Conservation (phyloP, 2,797 vertebrate genomes). For the Novumbra hubbsi region DNA sequence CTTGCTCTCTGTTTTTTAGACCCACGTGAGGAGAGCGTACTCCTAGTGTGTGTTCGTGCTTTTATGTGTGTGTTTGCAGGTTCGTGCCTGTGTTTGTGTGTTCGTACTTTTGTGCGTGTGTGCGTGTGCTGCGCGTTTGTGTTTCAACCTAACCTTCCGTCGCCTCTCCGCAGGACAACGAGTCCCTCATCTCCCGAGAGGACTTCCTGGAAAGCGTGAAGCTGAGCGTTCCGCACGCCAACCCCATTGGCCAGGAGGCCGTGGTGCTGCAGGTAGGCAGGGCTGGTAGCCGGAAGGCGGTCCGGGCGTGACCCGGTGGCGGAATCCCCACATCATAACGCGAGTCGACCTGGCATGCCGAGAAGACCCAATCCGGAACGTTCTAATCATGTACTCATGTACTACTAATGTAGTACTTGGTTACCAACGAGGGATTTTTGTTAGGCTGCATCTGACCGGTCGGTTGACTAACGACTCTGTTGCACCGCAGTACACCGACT, state of each 20-base stretch:
- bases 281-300: not conserved
- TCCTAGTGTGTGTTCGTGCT: not conserved
- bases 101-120: no score
- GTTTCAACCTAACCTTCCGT: not conserved
- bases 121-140: not conserved
- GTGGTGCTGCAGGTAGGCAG: constrained; percentile 74
- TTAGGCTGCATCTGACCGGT: not conserved
- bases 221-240: constrained; percentile 87
- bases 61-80: no score
- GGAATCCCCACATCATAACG: not conserved
- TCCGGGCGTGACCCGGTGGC: not conserved
- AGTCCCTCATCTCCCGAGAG: constrained; percentile 88
- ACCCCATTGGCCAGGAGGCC: constrained; percentile 87
- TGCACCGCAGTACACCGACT: constrained; percentile 91
- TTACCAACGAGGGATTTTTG: not conserved
- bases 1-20: no score
- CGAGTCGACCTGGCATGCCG: not conserved
- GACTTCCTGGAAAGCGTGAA: constrained; percentile 88
- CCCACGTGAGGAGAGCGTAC: not conserved
- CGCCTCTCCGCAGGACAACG: constrained; percentile 71
- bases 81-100: no score
- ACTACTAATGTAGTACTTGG: not conserved
- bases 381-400: not conserved
- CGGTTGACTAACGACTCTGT: not conserved
- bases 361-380: not conserved